Evolutionary conservation across 2,797 vertebrate species (phyloP).

Genomic region (Acomys russatus): DNA sequence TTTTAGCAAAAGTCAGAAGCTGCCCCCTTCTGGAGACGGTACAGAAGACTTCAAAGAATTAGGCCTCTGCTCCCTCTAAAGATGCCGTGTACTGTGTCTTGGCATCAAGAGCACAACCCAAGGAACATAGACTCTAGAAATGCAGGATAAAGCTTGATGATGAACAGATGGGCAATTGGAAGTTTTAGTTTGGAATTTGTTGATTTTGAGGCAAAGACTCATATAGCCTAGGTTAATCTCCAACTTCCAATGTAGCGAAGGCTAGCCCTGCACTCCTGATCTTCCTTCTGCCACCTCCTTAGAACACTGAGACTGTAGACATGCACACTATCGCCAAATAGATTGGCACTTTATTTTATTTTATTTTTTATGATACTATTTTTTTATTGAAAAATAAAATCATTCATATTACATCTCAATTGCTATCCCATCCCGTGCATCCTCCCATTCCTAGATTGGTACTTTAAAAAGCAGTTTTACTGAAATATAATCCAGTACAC

Average conservation of each 20-base stretch:
- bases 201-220: background rate
- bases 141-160: background rate
- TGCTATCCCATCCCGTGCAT: no score
- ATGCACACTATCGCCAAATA: background rate
- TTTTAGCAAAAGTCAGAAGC: background rate
- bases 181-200: background rate
- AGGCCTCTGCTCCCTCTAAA: background rate
- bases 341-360: background rate
- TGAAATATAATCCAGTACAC: background rate
- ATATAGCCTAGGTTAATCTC: background rate
- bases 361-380: no score
- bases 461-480: background rate
- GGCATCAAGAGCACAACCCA: background rate
- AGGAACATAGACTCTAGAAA: background rate
- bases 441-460: background rate
- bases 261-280: background rate
- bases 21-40: background rate
- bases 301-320: background rate
- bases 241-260: background rate
- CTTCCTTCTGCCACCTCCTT: background rate
- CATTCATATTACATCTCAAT: no score
- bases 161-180: background rate
- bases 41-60: background rate
- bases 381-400: no score
- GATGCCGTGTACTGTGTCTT: background rate